phyloP scores from a whole-genome alignment of 2,797 vertebrate genomes.

The Tauraco hartlaubi region DNA sequence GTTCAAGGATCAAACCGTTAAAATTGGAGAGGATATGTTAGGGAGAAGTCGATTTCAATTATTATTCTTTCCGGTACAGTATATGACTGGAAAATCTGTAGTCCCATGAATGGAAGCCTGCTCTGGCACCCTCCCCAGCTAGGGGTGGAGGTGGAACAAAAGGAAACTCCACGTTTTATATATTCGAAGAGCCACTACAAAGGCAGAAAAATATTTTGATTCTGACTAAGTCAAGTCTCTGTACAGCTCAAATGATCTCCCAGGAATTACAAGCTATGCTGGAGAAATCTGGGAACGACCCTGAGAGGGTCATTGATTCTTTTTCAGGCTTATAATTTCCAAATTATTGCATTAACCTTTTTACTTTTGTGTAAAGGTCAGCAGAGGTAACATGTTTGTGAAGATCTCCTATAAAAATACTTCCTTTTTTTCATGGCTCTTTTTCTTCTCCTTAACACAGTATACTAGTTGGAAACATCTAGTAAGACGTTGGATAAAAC shows the following conservation, averaged over 20 bases:
- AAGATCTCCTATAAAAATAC: slow-evolving; percentile 64
- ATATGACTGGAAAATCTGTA: slow-evolving; percentile 6
- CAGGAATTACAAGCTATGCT: slow-evolving; percentile 35
- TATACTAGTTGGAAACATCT: slow-evolving; percentile 73
- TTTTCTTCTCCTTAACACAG: slow-evolving; percentile 49
- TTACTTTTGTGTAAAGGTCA: slow-evolving; percentile 66
- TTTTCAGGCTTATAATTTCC: slow-evolving; percentile 54
- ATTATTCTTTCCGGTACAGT: neutral
- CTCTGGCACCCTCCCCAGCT: slow-evolving; percentile 26
- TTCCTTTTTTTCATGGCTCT: slow-evolving; percentile 20
- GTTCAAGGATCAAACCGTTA: neutral
- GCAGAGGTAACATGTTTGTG: slow-evolving; percentile 54
- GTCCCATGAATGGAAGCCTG: slow-evolving; percentile 18
- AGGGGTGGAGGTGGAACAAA: slow-evolving; percentile 53
- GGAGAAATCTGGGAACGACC: slow-evolving; percentile 31
- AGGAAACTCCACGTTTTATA: slow-evolving; percentile 57
- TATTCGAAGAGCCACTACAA: slow-evolving; percentile 2
- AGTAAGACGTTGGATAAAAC: slow-evolving; percentile 67
- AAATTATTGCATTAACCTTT: slow-evolving; percentile 60
- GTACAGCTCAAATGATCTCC: slow-evolving; percentile 21
- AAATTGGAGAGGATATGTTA: neutral
- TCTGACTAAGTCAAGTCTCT: slow-evolving; percentile 54
- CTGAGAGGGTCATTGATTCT: neutral
- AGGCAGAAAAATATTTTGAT: slow-evolving; percentile 66
- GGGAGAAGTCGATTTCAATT: neutral